Evolutionary conservation across 2,797 vertebrate species (phyloP), one percentile per base, ranked within the genome.

Genomic region (Emydoidea blandingii): DNA sequence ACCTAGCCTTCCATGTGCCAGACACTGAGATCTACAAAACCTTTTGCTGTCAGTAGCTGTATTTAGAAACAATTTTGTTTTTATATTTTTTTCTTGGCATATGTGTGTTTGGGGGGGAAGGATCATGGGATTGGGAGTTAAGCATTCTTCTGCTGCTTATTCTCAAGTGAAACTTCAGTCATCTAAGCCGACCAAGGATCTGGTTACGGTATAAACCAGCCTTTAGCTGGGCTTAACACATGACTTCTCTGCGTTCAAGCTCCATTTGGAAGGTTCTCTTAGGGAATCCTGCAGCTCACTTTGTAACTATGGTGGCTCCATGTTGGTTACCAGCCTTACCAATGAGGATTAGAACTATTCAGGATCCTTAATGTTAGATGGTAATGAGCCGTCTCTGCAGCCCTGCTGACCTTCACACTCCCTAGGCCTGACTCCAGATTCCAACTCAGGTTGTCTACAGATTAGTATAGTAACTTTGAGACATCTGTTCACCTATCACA

Each of bases 31-130:
- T 96, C 83, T 96, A 91, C 52, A 81, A 96, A 96, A 91, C 84
- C 88, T 97, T 97, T 98, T 98, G 97, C 94, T 81, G 93, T 97
- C 84, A 96, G 97, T 95, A 94, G 93, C 97, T 97, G 96, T 97
- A 98, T 97, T 98, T 98, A 98, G 98, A 97, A 98, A 97, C 93
- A 87, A 95, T 96, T 96, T 94, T 7, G n/a, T 41, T 78, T 83
- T 90, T 81, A 65, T 4, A 29, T 27, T 80, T 68, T 68, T 81
- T 94, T 97, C 94, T 96, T 62, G 29, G 57, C 87, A 95, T 25
- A 78, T 93, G 74, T 79, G 31, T 80, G 54, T 54, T 93, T 83
- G 94, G 90, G 91, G 94, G 97, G 97, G 91, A 83, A 91, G 89
- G 94, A 86, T 93, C 81, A 83, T 74, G 88, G 89, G 93, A 62